Base-by-base conservation (phyloP, 2,888 invertebrate genomes). In the Nomada fucata region DNA sequence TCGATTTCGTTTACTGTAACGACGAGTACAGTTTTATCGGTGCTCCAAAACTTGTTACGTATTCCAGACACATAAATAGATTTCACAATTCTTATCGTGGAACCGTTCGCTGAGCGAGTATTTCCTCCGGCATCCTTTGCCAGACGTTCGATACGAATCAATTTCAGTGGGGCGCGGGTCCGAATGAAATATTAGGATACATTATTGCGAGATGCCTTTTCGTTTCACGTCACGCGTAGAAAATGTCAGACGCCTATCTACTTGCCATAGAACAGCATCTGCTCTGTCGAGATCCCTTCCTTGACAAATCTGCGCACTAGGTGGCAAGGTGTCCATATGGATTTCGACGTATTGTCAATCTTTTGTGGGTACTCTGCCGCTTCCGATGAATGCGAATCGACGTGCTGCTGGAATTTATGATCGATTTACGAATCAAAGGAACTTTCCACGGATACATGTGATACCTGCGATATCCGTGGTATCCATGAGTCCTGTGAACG, bases 291-390 rank as follows among this genome's bases (percentile, higher is more conserved):
- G 20, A 36, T 50, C 68, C 53, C 64, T 29, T 44, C 20, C 70
- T 47, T 20, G 67, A 77, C 64, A 84, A 84, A 84, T 76, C 76
- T 20, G 13, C 3, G 23, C 10, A 20, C 18, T 18, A 10, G 52
- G 3, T 36, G 44, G 20, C 18, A 65, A 29, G 13, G 44, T 7
- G 26, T 55, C 55, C 23, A 11, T 5, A 53, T 18, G 63, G 20
- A 4, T 69, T 65, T 63, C 61, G 18, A 50, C 15, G 61, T 61
- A 73, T 79, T 79, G 83, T 67, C 72, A 53, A 50, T 79, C 65
- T 79, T 64, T 69, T 59, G 67, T 60, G 63, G 9, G 68, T 78
- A 71, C 67, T 74, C 69, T 23, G 44, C 64, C 69, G 11, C 15
- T 59, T 42, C 29, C 29, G 63, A 3, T 50, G 71, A 55, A 79